These are phyloP conservation scores for Sphenodon punctatus DNA, from an alignment of 2,797 vertebrate genomes.

Conservation along the genomic window DNA sequence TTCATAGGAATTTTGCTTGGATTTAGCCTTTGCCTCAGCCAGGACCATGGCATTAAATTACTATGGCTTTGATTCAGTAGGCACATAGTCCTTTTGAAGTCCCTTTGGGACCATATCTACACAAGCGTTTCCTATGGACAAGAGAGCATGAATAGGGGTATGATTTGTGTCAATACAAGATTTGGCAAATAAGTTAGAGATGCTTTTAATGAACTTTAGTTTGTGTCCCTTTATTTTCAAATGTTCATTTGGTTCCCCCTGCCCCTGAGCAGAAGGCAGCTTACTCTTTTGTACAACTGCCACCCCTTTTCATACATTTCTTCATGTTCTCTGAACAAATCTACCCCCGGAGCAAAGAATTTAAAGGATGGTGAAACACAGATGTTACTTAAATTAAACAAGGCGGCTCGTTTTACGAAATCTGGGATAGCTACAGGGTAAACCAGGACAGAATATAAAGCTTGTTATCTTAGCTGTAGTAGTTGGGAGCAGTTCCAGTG, in stretches of 20 bases:
- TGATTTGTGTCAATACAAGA: neutral
- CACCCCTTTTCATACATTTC: neutral
- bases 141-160: no score
- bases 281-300: neutral
- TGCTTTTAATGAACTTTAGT: neutral
- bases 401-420: neutral
- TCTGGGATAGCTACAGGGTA: neutral
- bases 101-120: no score
- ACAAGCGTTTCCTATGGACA: no score
- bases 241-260: no score
- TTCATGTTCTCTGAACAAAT: neutral
- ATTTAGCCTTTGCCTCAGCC: neutral
- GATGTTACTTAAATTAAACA: neutral
- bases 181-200: neutral
- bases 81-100: no score
- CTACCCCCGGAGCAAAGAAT: neutral
- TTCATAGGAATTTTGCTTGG: neutral
- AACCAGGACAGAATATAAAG: neutral
- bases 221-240: neutral
- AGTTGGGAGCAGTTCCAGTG: neutral
- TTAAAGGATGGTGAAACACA: constrained; percentile 9
- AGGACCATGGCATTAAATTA: neutral
- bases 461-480: neutral
- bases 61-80: neutral
- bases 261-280: no score